Evolutionary conservation across 2,888 invertebrate genomes (phyloP).

Genomic region (Kryphioiulus occultus): DNA sequence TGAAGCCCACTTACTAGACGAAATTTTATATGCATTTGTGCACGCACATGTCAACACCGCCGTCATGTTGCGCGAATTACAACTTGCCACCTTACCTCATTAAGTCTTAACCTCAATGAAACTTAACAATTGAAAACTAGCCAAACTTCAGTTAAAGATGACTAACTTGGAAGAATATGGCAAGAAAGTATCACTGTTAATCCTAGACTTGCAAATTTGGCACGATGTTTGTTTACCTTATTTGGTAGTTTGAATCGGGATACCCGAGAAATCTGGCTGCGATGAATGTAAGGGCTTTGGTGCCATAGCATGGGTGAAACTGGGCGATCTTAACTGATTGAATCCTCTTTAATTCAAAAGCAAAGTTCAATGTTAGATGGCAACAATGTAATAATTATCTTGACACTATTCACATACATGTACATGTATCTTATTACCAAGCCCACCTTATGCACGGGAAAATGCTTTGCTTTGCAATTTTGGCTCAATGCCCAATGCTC

Average conservation of each 20-base stretch:
- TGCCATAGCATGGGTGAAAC: not conserved
- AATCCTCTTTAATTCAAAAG: not conserved
- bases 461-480: not conserved
- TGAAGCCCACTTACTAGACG: not conserved
- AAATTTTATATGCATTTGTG: not conserved
- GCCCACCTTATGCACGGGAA: not conserved
- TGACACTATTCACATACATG: not conserved
- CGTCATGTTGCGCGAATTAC: not conserved
- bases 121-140: not conserved
- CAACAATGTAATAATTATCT: not conserved
- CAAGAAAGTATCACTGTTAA: not conserved
- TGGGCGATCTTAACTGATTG: not conserved
- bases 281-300: not conserved
- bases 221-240: slow-evolving; percentile 9
- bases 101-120: slow-evolving; percentile 1
- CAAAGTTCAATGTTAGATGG: not conserved
- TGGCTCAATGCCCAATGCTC: not conserved
- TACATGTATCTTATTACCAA: not conserved
- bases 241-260: not conserved
- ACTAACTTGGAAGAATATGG: not conserved
- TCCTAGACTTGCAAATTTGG: not conserved
- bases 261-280: not conserved
- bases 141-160: not conserved
- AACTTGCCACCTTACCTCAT: not conserved
- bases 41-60: not conserved